Evolutionary conservation across 2,888 invertebrate species (phyloP), one percentile per base, ranked within the genome.

Genomic region (Heliconius charithonia): DNA sequence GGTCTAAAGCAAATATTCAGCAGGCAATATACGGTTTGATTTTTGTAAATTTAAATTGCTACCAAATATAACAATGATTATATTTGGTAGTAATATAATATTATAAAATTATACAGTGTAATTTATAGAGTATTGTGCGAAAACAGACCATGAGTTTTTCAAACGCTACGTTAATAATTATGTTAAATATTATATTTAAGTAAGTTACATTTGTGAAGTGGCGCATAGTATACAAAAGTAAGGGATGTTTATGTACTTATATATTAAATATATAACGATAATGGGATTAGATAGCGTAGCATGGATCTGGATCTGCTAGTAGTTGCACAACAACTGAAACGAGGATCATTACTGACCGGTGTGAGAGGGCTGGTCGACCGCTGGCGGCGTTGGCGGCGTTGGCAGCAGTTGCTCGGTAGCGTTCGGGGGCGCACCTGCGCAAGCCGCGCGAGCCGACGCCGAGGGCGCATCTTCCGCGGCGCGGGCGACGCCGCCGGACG

Each of bases 381-480:
- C 41, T 41, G 88, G 85, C 83, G 89, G 86, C 85, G 88, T 85
- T 83, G 89, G 86, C 85, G 87, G 84, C 85, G 86, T 84, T 82
- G 85, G 80, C 78, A 91, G 86, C 84, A 91, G 86, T 84, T 89
- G 86, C 84, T 90, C 91, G 88, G 92, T 91, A 90, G 88, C 86
- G 91, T 92, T 90, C 89, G 89, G 85, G 84, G 90, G 91, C 91
- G 92, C 92, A 91, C 89, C 90, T 89, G 93, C 92, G 92, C 93
- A 90, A 84, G 91, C 91, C 88, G 90, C 90, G 91, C 83, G 80
- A 77, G 83, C 84, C 83, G 90, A 89, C 90, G 91, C 86, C 89
- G 92, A 87, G 88, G 91, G 92, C 91, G 92, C 91, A 91, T 92
- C 91, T 89, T 92, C 92, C 89, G 92, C 90, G 90, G 91, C 91